Evolutionary conservation across 2,113 vertebrate species (phyloP).

Genomic region (Dicentrarchus labrax): DNA sequence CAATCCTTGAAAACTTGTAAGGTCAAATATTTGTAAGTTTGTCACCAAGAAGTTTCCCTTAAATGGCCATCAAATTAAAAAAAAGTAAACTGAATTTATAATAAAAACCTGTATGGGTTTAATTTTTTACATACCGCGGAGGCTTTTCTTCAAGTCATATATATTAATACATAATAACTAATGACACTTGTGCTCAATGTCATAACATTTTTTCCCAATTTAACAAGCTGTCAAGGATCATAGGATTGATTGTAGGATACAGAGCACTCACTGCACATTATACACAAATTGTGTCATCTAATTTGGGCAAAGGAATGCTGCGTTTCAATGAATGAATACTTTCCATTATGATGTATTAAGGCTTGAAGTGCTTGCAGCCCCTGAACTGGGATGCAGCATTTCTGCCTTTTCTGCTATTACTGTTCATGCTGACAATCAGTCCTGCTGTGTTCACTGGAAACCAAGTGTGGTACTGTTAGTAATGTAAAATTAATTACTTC

Average conservation of each 20-base stretch:
- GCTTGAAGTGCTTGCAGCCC: background rate
- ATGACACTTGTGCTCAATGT: background rate
- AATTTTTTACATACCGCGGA: no score
- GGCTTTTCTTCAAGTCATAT: no score
- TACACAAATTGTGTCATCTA: background rate
- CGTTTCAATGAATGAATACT: background rate
- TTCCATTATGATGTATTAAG: background rate
- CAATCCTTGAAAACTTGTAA: no score
- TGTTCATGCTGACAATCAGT: conserved; percentile 8
- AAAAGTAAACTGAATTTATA: no score
- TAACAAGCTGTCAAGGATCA: background rate
- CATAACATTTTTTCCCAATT: background rate
- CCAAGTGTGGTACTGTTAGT: conserved; percentile 5
- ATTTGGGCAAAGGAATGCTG: background rate
- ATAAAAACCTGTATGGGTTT: no score
- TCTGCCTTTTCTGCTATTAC: background rate
- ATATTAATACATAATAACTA: no score
- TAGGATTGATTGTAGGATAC: background rate
- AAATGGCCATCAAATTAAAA: no score
- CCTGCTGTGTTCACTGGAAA: conserved; percentile 53
- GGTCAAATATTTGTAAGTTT: no score
- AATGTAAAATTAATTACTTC: conserved; percentile 49
- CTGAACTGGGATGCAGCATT: background rate
- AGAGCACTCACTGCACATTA: background rate
- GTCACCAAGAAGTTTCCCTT: no score